These are phyloP conservation scores for Centropristis striata DNA, from an alignment of 2,113 vertebrate genomes.

Conservation along the genomic window DNA sequence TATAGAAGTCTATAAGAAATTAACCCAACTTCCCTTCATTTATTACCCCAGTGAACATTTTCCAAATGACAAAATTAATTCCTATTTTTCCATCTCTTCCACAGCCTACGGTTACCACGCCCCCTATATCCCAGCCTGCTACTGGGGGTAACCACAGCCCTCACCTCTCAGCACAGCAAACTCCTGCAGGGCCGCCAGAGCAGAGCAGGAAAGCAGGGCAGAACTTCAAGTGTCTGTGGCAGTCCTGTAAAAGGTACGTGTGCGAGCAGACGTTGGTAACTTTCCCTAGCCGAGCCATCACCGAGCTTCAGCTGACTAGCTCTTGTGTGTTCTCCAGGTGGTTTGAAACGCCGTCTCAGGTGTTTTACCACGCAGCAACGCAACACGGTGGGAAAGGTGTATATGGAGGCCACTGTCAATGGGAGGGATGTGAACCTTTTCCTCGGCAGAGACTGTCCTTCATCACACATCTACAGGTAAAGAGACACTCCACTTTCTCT, in stretches of 20 bases:
- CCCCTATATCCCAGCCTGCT: conserved; percentile 84
- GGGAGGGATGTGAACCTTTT: conserved; percentile 98
- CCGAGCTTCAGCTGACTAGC: neutral
- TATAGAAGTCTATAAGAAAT: no score
- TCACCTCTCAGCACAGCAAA: conserved; percentile 86
- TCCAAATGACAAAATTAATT: no score
- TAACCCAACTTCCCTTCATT: no score
- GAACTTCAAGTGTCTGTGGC: conserved; percentile 99
- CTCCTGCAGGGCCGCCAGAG: conserved; percentile 84
- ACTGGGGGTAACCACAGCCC: conserved; percentile 87
- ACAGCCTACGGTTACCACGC: conserved; percentile 86
- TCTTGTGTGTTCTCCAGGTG: conserved; percentile 84
- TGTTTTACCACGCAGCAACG: conserved; percentile 98
- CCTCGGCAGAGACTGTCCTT: conserved; percentile 98
- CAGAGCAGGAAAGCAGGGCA: conserved; percentile 94
- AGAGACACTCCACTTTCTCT: neutral
- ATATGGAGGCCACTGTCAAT: conserved; percentile 95
- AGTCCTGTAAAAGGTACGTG: conserved; percentile 96
- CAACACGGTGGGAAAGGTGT: conserved; percentile 95
- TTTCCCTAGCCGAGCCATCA: neutral
- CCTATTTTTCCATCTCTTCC: neutral
- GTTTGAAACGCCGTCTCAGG: conserved; percentile 98
- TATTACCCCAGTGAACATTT: no score
- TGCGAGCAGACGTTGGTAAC: rapidly evolving
- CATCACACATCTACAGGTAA: conserved; percentile 98